phyloP scores from a whole-genome alignment of 2,888 invertebrate genomes.

The Boloria selene region DNA sequence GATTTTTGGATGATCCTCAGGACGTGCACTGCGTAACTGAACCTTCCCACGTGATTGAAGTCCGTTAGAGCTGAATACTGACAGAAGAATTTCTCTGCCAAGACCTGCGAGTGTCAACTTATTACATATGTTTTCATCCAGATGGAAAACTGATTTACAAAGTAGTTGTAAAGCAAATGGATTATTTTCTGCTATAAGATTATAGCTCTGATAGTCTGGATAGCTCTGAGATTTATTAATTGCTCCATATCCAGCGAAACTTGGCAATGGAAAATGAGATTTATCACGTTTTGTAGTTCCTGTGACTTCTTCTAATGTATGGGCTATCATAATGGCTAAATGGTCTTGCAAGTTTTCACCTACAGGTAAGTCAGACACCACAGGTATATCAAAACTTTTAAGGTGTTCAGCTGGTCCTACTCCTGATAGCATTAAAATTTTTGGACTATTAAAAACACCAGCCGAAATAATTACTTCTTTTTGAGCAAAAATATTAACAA shows the following conservation, averaged over 20 bases:
- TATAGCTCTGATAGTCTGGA: conserved; percentile 57
- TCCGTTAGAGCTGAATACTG: conserved; percentile 47
- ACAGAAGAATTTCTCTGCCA: conserved; percentile 40
- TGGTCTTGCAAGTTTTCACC: conserved; percentile 75
- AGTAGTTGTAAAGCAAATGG: conserved; percentile 35
- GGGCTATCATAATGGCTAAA: conserved; percentile 49
- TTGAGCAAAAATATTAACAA: conserved; percentile 49
- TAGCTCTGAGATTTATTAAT: conserved; percentile 77
- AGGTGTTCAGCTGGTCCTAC: conserved; percentile 67
- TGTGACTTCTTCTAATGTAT: conserved; percentile 42
- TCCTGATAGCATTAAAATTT: conserved; percentile 74
- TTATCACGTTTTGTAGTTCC: conserved; percentile 53
- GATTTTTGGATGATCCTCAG: conserved; percentile 53
- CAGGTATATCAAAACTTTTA: conserved; percentile 51
- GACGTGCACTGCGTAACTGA: conserved; percentile 75
- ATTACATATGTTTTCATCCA: conserved; percentile 39
- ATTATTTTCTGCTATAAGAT: conserved; percentile 39
- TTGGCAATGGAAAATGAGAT: conserved; percentile 49
- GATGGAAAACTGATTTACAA: conserved; percentile 43
- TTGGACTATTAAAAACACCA: conserved; percentile 71
- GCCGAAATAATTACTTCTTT: conserved; percentile 75
- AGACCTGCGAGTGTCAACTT: conserved; percentile 36
- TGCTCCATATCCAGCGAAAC: conserved; percentile 68
- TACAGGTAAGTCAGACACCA: conserved; percentile 64
- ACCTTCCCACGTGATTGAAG: conserved; percentile 80